Base-by-base conservation (phyloP, 2,888 invertebrate genomes). In the Cepaea hortensis region DNA sequence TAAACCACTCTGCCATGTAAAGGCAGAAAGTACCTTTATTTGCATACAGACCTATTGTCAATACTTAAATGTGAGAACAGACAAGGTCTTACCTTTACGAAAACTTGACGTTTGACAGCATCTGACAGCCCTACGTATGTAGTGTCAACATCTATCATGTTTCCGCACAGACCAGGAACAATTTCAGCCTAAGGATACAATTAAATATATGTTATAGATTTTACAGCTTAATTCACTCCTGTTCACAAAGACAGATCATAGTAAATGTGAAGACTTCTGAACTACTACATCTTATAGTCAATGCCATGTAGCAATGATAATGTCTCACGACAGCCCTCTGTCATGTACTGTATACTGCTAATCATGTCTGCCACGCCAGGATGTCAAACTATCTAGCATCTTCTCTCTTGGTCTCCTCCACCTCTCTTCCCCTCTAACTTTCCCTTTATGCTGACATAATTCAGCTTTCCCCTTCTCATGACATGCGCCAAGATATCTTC, bases 41-140 rank as follows among this genome's bases (percentile, higher is more conserved):
- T 15, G 18, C 35, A 76, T 76, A 18, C n/a, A n/a, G 4, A n/a
- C 4, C 7, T 7, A 76, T 23, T 5, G 1, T 23, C 5, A 48
- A 76, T n/a, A 18, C 11, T n/a, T 76, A 35, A 23, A 6, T 82
- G 3, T 20, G 35, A 61, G 20, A 50, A 61, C 18, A 18, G 15
- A 4, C 11, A 23, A n/a, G 48, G n/a, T 18, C 88, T 61, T 89
- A 94, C 94, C 92, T 94, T 93, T 7, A 94, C 93, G 1, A 93
- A 89, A 5, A 94, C 88, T 62, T 91, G 88, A 80, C 92, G 90
- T 35, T 91, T 90, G 23, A 94, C 93, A 0, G 94, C 91, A 88
- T 94, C 94, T 46, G 90, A 88, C 0, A 91, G 92, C 11, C 91
- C 93, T 0, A 90, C 80, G 55, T 87, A 88, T 55, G 90, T 86